These are phyloP conservation scores for Mystacides longicornis DNA, from an alignment of 2,888 invertebrate genomes.

Conservation along the genomic window DNA sequence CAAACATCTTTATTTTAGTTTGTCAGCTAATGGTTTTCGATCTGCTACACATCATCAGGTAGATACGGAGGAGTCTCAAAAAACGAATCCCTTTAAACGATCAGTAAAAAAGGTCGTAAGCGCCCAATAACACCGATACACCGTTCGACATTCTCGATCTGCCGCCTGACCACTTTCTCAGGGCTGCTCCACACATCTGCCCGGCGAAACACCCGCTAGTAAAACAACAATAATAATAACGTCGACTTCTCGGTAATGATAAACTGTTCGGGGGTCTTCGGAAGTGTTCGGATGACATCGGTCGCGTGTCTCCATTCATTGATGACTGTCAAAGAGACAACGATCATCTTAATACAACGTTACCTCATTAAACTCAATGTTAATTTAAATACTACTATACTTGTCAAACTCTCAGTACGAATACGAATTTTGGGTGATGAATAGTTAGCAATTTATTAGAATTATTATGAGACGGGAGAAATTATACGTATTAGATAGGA, in stretches of 20 bases:
- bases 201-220: conserved; percentile 16
- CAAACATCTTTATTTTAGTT: too few relatives aligned
- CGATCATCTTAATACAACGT: too few relatives aligned
- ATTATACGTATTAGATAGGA: too few relatives aligned
- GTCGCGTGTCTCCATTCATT: conserved; percentile 18
- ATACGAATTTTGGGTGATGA: too few relatives aligned
- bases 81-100: conserved; percentile 6
- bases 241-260: conserved; percentile 1
- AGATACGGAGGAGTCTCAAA: conserved; percentile 10
- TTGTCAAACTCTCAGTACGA: too few relatives aligned
- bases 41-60: conserved; percentile 8
- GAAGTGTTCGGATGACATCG: conserved; percentile 12
- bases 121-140: not conserved
- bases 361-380: too few relatives aligned
- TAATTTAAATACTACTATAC: too few relatives aligned
- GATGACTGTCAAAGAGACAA: too few relatives aligned
- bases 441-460: too few relatives aligned
- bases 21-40: not conserved
- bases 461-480: too few relatives aligned
- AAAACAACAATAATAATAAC: conserved; percentile 6
- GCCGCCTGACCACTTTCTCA: conserved; percentile 13
- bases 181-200: conserved; percentile 17
- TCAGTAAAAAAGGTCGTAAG: conserved; percentile 1
- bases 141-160: not conserved
- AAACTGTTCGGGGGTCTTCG: conserved; percentile 12